Percentiles rank a stretch among this genome's conserved stretches.
These are phyloP conservation scores for Diarsia dahlii DNA, from an alignment of 2,888 invertebrate species.

Conservation along the genomic window DNA sequence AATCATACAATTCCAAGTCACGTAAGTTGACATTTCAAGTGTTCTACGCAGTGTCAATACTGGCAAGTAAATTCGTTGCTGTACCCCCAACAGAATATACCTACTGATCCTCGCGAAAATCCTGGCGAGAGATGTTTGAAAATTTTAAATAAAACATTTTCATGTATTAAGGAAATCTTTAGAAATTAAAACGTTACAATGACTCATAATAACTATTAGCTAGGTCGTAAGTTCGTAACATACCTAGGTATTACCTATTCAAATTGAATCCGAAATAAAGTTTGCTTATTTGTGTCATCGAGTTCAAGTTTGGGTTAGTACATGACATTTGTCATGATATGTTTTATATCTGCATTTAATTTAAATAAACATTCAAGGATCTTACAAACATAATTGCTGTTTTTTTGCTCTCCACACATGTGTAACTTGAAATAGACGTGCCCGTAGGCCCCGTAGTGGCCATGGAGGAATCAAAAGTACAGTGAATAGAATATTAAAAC, in stretches of 20 bases:
- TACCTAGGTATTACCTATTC: conserved; percentile 1
- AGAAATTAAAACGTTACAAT: not conserved
- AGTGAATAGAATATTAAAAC: not conserved
- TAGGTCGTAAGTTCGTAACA: not conserved
- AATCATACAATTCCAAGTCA: conserved; percentile 81
- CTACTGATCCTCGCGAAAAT: not conserved
- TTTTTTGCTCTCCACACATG: not conserved
- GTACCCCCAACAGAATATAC: not conserved
- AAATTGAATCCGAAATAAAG: conserved; percentile 5
- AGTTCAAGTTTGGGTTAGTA: conserved; percentile 12
- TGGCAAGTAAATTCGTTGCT: conserved; percentile 28
- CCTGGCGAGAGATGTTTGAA: not conserved
- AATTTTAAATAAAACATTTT: not conserved
- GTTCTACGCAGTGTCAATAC: conserved; percentile 43
- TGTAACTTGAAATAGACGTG: not conserved
- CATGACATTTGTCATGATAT: not conserved
- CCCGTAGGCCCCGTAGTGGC: not conserved
- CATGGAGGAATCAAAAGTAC: not conserved
- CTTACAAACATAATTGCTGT: not conserved
- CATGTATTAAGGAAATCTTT: not conserved
- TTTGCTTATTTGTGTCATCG: not conserved
- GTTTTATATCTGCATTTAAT: conserved; percentile 13
- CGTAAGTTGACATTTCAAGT: conserved; percentile 73
- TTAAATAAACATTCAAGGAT: conserved; percentile 22
- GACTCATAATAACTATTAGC: conserved; percentile 2